These are phyloP conservation scores for Ailurus styani DNA, from an alignment of 2,113 vertebrate species.

Conservation along the genomic window DNA sequence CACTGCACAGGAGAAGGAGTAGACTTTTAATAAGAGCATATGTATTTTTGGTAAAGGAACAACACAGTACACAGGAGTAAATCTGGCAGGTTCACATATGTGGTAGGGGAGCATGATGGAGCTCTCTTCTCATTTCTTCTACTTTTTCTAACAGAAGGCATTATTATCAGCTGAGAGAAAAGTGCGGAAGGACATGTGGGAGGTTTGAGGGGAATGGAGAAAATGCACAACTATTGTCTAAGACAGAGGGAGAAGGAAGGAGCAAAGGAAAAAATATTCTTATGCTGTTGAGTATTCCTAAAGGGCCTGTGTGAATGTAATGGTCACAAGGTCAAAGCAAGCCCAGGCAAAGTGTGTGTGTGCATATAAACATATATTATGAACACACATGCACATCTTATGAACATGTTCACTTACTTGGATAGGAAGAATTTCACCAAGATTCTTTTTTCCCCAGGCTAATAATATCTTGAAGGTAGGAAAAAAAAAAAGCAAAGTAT, in stretches of 20 bases:
- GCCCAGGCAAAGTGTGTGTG: not conserved
- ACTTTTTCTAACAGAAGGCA: not conserved
- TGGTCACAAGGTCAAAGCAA: not conserved
- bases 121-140: not conserved
- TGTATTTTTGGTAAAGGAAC: not conserved
- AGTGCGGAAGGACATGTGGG: not conserved
- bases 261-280: not conserved
- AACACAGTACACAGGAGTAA: too few species aligned
- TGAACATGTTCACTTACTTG: not conserved
- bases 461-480: not conserved
- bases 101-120: not conserved
- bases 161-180: not conserved
- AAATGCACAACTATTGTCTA: not conserved
- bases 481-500: not conserved
- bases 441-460: not conserved
- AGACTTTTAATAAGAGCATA: not conserved
- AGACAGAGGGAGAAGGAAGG: not conserved
- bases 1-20: not conserved
- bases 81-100: not conserved
- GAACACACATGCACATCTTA: not conserved
- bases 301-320: not conserved
- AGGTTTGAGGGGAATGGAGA: not conserved
- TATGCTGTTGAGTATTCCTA: not conserved
- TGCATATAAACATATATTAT: too few species aligned
- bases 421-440: not conserved